A percentile compares a stretch with the other conserved stretches of the same genome.
Conservation (phyloP, 1,140 invertebrate species). For the Papilio polytes region DNA sequence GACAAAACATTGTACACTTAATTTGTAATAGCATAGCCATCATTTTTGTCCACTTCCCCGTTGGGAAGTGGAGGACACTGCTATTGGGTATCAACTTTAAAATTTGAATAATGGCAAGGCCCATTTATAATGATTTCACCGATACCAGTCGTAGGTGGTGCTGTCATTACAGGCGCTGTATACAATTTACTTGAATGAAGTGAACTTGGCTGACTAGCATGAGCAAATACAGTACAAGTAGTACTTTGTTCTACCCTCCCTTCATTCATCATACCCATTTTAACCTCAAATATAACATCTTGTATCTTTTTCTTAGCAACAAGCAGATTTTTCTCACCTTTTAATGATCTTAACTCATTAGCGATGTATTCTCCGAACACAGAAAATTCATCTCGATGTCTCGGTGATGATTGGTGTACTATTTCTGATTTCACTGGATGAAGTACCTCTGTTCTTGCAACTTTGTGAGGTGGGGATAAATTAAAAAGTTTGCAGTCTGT, state of each 20-base stretch:
- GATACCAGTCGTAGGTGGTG: slow-evolving; percentile 69
- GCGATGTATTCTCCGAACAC: slow-evolving; percentile 79
- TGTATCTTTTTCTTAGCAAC: slow-evolving; percentile 80
- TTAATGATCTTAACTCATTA: slow-evolving; percentile 73
- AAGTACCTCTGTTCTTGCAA: slow-evolving; percentile 62
- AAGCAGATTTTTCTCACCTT: slow-evolving; percentile 75
- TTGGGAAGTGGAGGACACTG: slow-evolving; percentile 74
- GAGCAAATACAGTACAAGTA: slow-evolving; percentile 64
- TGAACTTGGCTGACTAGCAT: slow-evolving; percentile 53
- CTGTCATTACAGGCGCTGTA: slow-evolving; percentile 62
- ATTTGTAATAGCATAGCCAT: slow-evolving; percentile 61
- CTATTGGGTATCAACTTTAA: slow-evolving; percentile 79
- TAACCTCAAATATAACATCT: slow-evolving; percentile 80
- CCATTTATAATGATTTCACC: slow-evolving; percentile 77
- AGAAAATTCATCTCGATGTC: slow-evolving; percentile 73
- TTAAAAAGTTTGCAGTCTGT: slow-evolving; percentile 62
- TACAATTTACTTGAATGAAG: slow-evolving; percentile 70
- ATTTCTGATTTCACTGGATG: slow-evolving; percentile 61
- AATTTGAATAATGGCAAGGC: slow-evolving; percentile 73
- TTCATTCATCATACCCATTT: slow-evolving; percentile 77
- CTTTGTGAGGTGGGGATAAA: slow-evolving; percentile 64
- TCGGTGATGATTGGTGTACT: slow-evolving; percentile 49
- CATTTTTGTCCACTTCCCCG: slow-evolving; percentile 76
- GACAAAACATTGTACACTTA: slow-evolving; percentile 41
- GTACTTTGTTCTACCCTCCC: slow-evolving; percentile 55